phyloP scores from a whole-genome alignment of 2,113 vertebrate species.

The Psephotus haematonotus region DNA sequence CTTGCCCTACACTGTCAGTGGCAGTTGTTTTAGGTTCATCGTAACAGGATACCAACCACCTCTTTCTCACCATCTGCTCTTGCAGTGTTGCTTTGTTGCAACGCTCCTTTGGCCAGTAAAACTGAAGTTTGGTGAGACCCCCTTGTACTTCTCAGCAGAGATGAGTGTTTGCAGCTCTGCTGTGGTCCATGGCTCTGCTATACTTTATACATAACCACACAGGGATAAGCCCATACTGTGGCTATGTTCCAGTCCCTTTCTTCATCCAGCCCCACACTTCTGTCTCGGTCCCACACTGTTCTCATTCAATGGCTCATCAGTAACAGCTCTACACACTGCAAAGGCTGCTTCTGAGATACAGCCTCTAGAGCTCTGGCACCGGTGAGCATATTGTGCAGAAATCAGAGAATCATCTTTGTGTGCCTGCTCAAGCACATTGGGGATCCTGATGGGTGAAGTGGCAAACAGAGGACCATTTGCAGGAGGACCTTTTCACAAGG shows the following conservation, averaged over 20 bases:
- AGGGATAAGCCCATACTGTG: background rate
- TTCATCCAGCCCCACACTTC: background rate
- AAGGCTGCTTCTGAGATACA: background rate
- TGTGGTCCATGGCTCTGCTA: background rate
- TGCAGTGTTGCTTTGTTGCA: background rate
- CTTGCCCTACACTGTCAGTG: background rate
- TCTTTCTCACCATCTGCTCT: background rate
- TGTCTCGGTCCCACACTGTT: background rate
- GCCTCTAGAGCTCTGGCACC: background rate
- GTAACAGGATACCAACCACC: background rate
- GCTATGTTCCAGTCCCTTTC: background rate
- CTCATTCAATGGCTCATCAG: background rate
- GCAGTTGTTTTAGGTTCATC: background rate
- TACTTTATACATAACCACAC: background rate
- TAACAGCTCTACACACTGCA: background rate
- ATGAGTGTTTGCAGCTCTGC: background rate
- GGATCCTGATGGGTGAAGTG: background rate
- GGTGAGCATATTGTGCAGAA: background rate
- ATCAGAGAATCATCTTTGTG: background rate
- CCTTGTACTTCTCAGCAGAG: background rate
- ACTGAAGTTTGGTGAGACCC: background rate
- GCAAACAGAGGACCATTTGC: background rate
- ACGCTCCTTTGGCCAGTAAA: background rate
- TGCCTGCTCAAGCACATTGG: background rate
- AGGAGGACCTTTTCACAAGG: background rate